Base-by-base conservation (phyloP, 2,797 vertebrate species). In the Parambassis ranga region DNA sequence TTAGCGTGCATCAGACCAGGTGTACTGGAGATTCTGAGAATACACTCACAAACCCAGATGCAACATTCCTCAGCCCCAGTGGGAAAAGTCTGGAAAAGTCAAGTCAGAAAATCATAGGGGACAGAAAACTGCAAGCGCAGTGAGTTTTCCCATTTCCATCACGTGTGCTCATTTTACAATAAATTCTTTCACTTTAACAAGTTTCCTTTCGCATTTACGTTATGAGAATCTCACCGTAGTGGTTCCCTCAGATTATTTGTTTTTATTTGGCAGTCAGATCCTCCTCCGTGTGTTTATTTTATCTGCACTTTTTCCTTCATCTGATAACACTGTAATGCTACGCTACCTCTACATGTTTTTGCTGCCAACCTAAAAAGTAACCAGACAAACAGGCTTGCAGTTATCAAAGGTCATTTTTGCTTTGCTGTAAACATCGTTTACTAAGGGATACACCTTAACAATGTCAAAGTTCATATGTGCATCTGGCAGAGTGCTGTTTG, bases 11-110 rank as follows among this genome's bases (percentile, higher is more conserved):
- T 10, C 15, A 15, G 47, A 42, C 37, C 28, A 76, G 64, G 59
- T 74, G 52, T 73, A 50, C 13, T 46, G 31, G 48, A 72, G 53
- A 81, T 44, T 43, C 41, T 58, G 39, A 43, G 46, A 68, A 74
- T 79, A 46, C 31, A 43, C 30, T 60, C 57, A 31, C n/a, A 48
- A 69, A 66, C 37, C 58, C 65, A 61, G 56, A 79, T 51, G 51
- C 53, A 65, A 53, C 58, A 65, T 71, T 77, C 59, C 43, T 53
- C 5, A 13, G 14, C 44, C 65, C 63, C 11, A 14, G 8, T 42
- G 50, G 70, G 53, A 75, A 74, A 75, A 44, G 23, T 70, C 78
- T 82, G 71, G 65, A 75, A 83, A 79, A 70, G 37, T 67, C 23
- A 31, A 18, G 22, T 69, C 23, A 23, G 63, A 55, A 60, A 66